These are phyloP conservation scores for Adoxophyes honmai DNA, from an alignment of 1,140 invertebrate species.

Conservation along the genomic window DNA sequence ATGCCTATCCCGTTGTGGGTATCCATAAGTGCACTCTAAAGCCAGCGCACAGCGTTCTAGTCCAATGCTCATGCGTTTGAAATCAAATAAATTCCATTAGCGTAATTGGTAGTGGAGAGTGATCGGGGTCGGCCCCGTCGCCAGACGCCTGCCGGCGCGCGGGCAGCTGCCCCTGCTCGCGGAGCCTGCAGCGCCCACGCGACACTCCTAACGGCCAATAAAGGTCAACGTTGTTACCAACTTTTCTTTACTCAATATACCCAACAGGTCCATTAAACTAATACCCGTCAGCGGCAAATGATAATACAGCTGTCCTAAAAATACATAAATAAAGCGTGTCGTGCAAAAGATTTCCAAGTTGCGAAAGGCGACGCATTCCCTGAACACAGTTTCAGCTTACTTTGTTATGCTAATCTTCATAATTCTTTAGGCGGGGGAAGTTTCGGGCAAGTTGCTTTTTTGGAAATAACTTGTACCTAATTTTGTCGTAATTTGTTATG, in stretches of 20 bases:
- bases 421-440: conserved; percentile 70
- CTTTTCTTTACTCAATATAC: conserved; percentile 3
- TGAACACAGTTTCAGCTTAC: conserved; percentile 67
- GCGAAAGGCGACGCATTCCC: conserved; percentile 54
- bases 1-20: background rate
- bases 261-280: background rate
- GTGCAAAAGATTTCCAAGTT: conserved; percentile 35
- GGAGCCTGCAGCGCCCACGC: too few relatives aligned
- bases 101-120: conserved; percentile 60
- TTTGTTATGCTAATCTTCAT: conserved; percentile 76
- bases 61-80: conserved; percentile 43
- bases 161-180: background rate
- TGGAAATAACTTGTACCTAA: conserved; percentile 64
- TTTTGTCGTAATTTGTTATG: conserved; percentile 65
- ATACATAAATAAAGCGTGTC: conserved; percentile 33
- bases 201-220: too few relatives aligned
- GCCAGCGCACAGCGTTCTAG: conserved; percentile 30
- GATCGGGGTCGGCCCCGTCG: conserved; percentile 28
- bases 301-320: conserved; percentile 15
- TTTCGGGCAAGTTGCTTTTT: conserved; percentile 66
- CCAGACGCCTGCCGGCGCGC: background rate
- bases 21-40: conserved; percentile 22
- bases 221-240: conserved; percentile 8
- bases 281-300: too few relatives aligned
- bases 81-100: conserved; percentile 72